These are phyloP conservation scores for Vidua macroura DNA, from an alignment of 2,113 vertebrate species.

Conservation along the genomic window DNA sequence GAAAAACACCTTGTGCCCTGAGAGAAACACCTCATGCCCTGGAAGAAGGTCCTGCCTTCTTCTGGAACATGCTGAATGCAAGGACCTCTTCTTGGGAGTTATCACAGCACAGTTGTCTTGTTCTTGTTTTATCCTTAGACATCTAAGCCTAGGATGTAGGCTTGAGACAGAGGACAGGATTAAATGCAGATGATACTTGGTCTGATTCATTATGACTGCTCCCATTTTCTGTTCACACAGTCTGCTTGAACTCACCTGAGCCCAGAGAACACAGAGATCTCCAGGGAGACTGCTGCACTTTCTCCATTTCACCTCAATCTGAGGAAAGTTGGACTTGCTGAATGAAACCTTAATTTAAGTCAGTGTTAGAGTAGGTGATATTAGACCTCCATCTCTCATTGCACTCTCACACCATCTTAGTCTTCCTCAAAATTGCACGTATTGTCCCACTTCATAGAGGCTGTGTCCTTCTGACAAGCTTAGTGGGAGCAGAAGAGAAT, in stretches of 20 bases:
- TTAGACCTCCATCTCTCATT: rapidly evolving
- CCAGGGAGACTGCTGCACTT: neutral
- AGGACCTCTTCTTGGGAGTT: neutral
- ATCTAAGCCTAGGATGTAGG: neutral
- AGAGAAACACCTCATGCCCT: neutral
- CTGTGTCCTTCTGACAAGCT: neutral
- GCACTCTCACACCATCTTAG: neutral
- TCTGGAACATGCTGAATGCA: neutral
- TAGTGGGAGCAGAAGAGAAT: neutral
- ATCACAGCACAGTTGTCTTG: neutral
- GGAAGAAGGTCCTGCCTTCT: neutral
- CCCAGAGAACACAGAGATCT: neutral
- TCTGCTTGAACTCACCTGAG: neutral
- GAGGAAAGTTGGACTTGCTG: neutral
- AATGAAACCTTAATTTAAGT: neutral
- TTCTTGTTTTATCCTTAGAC: neutral
- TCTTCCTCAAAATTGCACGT: neutral
- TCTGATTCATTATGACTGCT: neutral
- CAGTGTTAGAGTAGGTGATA: neutral
- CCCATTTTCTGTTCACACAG: neutral
- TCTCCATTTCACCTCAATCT: neutral
- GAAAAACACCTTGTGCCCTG: neutral
- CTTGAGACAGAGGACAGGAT: neutral
- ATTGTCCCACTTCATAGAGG: neutral
- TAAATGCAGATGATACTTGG: neutral